A percentile compares a stretch with the other conserved stretches of the same genome.
These are phyloP conservation scores for Salminus brasiliensis DNA, from an alignment of 2,113 vertebrate genomes.

Conservation along the genomic window DNA sequence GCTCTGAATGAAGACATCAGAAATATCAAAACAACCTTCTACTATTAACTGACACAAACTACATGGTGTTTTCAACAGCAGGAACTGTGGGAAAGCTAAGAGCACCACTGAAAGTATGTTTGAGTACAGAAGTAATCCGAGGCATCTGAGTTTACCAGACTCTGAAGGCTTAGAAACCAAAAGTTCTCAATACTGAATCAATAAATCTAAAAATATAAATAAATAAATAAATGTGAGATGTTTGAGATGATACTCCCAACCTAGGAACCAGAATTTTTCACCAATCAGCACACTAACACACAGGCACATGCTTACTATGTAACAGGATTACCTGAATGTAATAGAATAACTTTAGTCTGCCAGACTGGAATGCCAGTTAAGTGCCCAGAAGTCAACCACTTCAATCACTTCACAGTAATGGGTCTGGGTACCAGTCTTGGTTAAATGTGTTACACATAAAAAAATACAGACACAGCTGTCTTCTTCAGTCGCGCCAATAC, in stretches of 20 bases:
- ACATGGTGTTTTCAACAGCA: slow-evolving; percentile 18
- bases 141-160: too few species aligned
- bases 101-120: slow-evolving; percentile 2
- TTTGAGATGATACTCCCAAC: too few species aligned
- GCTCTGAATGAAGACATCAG: neutral
- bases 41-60: slow-evolving; percentile 2
- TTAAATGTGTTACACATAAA: neutral
- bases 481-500: neutral
- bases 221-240: too few species aligned
- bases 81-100: neutral
- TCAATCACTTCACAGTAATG: neutral
- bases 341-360: neutral
- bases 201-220: too few species aligned
- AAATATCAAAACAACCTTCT: slow-evolving; percentile 10
- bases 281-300: too few species aligned
- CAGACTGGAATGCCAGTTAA: neutral
- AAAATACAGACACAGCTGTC: neutral
- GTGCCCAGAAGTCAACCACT: neutral
- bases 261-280: neutral
- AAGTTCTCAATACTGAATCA: too few species aligned
- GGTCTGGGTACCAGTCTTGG: neutral
- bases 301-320: neutral
- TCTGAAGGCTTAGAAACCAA: too few species aligned
- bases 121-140: neutral
- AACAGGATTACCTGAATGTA: neutral